Evolutionary conservation across 2,888 invertebrate species (phyloP), one percentile per base, ranked within the genome.

Genomic region (Ceramica pisi): DNA sequence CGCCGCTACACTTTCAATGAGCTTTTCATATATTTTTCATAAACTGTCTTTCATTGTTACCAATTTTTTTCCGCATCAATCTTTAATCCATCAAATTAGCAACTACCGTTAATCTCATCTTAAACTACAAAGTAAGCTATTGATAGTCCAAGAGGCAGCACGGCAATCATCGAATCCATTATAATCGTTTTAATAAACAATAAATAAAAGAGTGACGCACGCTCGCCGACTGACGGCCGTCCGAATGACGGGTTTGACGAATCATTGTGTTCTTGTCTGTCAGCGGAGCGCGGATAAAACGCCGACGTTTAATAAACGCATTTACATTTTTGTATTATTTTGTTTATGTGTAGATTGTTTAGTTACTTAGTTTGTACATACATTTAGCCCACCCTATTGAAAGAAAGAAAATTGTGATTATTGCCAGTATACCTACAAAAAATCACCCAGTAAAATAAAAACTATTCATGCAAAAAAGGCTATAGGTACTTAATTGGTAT

Each of bases 221-320:
- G 75, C 76, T 68, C 68, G 86, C 35, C 57, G 87, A 90, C 55
- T 80, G 90, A 88, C 72, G 84, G 61, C 75, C 74, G 85, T 85
- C 87, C 83, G 74, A 77, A 75, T 83, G 87, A 84, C 78, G 79
- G 78, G 63, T 84, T 84, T 88, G 87, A 88, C 86, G 84, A 79
- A 89, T 89, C 88, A 88, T 89, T 89, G 89, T 88, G 81, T 83
- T 80, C 75, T 68, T 60, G 80, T 86, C 87, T 75, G 64, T 87
- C 87, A 81, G 53, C 83, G 76, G 69, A 14, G 19, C 55, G 61
- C 67, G 61, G 72, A 69, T 83, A 75, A 75, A 86, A 83, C 71
- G 57, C 21, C 55, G 62, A 50, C 73, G 46, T 80, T 74, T 80
- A 83, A 48, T 75, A 59, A 72, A 67, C 60, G 56, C 69, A 63